Percentiles rank a stretch among this genome's conserved stretches.
These are phyloP conservation scores for Acheta domesticus DNA, from an alignment of 2,888 invertebrate genomes.

Conservation along the genomic window DNA sequence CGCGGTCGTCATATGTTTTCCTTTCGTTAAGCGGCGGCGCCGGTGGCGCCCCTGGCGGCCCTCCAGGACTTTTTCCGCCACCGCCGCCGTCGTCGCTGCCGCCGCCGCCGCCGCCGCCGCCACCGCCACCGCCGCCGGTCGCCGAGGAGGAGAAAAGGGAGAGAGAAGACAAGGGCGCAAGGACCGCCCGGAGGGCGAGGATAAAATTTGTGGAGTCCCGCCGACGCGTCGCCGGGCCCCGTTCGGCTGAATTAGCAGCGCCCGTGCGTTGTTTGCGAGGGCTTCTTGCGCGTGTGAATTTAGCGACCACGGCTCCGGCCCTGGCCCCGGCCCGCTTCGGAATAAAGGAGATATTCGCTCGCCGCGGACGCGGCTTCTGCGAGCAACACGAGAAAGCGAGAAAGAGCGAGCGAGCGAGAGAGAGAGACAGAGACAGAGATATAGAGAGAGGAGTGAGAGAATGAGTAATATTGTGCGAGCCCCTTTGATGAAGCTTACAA, in stretches of 20 bases:
- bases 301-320: too few relatives aligned
- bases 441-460: too few relatives aligned
- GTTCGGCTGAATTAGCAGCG: neutral
- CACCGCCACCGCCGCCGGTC: too few relatives aligned
- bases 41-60: neutral
- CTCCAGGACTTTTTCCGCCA: neutral
- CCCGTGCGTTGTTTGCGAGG: neutral
- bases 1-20: neutral
- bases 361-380: too few relatives aligned
- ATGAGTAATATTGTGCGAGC: too few relatives aligned
- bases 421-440: too few relatives aligned
- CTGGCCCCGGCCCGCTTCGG: too few relatives aligned
- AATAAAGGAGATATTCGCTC: too few relatives aligned
- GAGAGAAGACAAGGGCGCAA: too few relatives aligned
- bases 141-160: neutral
- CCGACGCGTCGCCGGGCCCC: neutral
- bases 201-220: conserved; percentile 18
- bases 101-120: too few relatives aligned
- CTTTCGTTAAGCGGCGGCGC: conserved; percentile 3
- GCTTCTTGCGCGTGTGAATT: neutral
- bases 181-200: neutral
- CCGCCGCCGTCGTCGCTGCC: too few relatives aligned
- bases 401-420: neutral
- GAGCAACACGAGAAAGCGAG: neutral
- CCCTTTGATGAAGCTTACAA: too few relatives aligned